Evolutionary conservation across 2,113 vertebrate genomes (phyloP).

Genomic region (Potamarius usumacintae): DNA sequence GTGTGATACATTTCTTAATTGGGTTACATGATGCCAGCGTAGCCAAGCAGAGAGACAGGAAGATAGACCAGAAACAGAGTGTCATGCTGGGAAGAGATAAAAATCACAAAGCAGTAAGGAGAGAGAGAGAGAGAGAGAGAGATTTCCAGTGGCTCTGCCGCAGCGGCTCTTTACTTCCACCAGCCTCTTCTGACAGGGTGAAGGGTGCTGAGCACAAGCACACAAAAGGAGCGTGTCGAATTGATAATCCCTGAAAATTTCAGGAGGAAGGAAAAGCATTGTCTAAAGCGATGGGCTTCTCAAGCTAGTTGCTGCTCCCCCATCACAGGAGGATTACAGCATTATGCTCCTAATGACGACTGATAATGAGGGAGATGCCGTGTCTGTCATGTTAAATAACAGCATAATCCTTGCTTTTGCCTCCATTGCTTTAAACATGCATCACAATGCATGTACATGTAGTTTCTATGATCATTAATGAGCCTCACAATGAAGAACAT

Average conservation of each 20-base stretch:
- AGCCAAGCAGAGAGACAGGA: not conserved
- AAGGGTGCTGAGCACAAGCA: slow-evolving; percentile 49
- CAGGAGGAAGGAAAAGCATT: slow-evolving; percentile 43
- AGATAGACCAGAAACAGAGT: not conserved
- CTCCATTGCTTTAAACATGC: slow-evolving; percentile 27
- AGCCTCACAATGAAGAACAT: slow-evolving; percentile 29
- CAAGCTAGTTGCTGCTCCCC: slow-evolving; percentile 46
- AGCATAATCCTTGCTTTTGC: slow-evolving; percentile 58
- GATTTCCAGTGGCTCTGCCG: slow-evolving; percentile 27
- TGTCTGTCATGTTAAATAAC: slow-evolving; percentile 63
- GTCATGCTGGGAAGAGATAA: not conserved
- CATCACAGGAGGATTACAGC: slow-evolving; percentile 59
- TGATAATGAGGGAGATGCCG: slow-evolving; percentile 60
- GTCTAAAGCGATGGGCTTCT: slow-evolving; percentile 60
- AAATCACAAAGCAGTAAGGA: slow-evolving; percentile 12
- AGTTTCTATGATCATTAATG: slow-evolving; percentile 54
- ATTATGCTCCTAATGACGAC: slow-evolving; percentile 62
- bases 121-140: slow-evolving; percentile 39
- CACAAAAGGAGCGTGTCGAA: slow-evolving; percentile 64
- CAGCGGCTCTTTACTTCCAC: slow-evolving; percentile 42
- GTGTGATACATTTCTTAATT: not conserved
- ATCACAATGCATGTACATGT: slow-evolving; percentile 28
- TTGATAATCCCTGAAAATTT: slow-evolving; percentile 69
- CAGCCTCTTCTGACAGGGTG: slow-evolving; percentile 51
- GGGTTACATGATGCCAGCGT: not conserved